phyloP scores from a whole-genome alignment of 2,888 invertebrate species.

The Xylocampa areola region DNA sequence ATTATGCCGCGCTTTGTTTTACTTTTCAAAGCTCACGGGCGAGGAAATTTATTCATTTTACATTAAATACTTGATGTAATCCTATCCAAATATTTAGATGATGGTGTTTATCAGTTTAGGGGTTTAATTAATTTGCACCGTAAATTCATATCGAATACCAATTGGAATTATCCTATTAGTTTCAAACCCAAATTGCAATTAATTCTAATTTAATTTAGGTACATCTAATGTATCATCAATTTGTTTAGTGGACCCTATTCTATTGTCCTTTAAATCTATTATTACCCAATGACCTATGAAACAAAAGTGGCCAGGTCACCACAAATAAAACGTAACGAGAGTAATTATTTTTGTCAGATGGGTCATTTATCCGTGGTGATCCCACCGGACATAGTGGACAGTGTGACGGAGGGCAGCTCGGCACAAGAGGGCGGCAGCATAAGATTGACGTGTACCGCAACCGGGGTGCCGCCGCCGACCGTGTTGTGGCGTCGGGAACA shows the following conservation, averaged over 20 bases:
- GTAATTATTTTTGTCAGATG: conserved; percentile 89
- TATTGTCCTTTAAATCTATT: background rate
- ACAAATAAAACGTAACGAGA: conserved; percentile 44
- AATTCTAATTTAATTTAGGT: background rate
- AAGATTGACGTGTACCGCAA: conserved; percentile 93
- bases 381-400: conserved; percentile 96
- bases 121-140: conserved; percentile 28
- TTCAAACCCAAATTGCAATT: background rate
- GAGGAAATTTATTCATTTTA: conserved; percentile 30
- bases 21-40: conserved; percentile 32
- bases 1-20: conserved; percentile 40
- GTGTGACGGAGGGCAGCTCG: conserved; percentile 93
- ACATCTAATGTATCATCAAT: too few relatives aligned
- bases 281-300: conserved; percentile 12
- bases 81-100: conserved; percentile 51
- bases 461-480: conserved; percentile 94
- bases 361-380: conserved; percentile 96
- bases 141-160: conserved; percentile 10
- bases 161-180: conserved; percentile 30
- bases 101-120: conserved; percentile 34
- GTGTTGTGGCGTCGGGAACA: conserved; percentile 95
- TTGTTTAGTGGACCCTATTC: conserved; percentile 1
- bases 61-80: conserved; percentile 41
- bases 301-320: conserved; percentile 36
- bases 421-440: conserved; percentile 95